Percentiles rank a stretch among this genome's conserved stretches.
Conservation (phyloP, 2,113 vertebrate species). For the Peucedramus taeniatus region DNA sequence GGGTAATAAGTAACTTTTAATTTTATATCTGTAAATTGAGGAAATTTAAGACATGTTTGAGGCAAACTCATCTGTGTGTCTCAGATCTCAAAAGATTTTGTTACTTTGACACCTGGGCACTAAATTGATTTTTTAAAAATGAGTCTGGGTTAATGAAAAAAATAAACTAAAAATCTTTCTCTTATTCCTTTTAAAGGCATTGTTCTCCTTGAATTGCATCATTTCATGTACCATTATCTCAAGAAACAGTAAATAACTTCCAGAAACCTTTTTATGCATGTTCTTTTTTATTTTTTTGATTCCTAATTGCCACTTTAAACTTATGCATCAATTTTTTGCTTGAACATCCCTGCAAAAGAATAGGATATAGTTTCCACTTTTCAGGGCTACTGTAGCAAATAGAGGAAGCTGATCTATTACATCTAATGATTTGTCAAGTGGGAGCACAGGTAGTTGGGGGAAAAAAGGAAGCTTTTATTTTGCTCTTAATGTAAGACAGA, state of each 20-base stretch:
- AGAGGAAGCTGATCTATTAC: not conserved
- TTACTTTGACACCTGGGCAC: not conserved
- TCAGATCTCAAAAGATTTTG: not conserved
- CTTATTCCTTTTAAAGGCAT: not conserved
- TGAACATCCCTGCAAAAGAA: not conserved
- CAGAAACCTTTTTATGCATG: not conserved
- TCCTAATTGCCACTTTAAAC: not conserved
- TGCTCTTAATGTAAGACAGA: not conserved
- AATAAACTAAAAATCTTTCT: not conserved
- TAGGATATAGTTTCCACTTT: not conserved
- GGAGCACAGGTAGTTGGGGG: not conserved
- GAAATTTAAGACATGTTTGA: not conserved
- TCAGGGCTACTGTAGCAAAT: not conserved
- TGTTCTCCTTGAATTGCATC: not conserved
- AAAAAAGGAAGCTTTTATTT: not conserved
- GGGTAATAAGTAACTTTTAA: not conserved
- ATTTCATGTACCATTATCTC: not conserved
- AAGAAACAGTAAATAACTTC: not conserved
- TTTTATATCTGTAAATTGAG: not conserved
- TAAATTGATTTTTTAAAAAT: not conserved
- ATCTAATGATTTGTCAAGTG: not conserved
- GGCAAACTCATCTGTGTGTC: not conserved
- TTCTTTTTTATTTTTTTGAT: not conserved
- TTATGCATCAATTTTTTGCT: not conserved
- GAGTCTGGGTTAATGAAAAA: not conserved